A percentile compares a stretch with the other conserved stretches of the same genome.
These are phyloP conservation scores for Sebastes hubbsi DNA, from an alignment of 2,797 vertebrate species.

Conservation along the genomic window DNA sequence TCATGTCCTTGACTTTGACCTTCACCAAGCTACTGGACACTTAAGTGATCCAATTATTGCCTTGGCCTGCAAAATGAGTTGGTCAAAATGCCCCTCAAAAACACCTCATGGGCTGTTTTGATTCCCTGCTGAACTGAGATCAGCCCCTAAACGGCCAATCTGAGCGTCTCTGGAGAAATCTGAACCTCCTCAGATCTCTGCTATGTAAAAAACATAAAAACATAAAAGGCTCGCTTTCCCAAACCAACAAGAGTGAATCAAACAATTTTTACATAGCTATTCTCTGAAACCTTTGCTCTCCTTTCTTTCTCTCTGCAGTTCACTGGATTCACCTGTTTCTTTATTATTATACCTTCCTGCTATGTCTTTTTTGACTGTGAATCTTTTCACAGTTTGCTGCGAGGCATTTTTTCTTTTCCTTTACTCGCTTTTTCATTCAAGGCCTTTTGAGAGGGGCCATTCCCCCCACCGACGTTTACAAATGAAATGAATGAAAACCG, in stretches of 20 bases:
- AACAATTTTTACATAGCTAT: slow-evolving; percentile 40
- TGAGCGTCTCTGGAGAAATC: slow-evolving; percentile 47
- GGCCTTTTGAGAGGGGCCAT: slow-evolving; percentile 62
- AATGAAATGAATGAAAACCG: slow-evolving; percentile 76
- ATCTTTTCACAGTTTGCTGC: slow-evolving; percentile 57
- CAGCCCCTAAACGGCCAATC: slow-evolving; percentile 52
- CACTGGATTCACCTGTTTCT: slow-evolving; percentile 46
- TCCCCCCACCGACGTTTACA: slow-evolving; percentile 58
- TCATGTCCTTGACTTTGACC: slow-evolving; percentile 70
- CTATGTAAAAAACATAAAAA: slow-evolving; percentile 5
- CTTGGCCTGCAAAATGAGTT: slow-evolving; percentile 46
- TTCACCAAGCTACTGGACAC: slow-evolving; percentile 47
- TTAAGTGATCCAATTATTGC: slow-evolving; percentile 36
- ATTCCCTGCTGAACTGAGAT: slow-evolving; percentile 41
- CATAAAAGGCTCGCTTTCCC: slow-evolving; percentile 59
- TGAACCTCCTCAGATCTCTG: slow-evolving; percentile 50
- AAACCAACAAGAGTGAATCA: slow-evolving; percentile 46
- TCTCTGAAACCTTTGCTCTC: slow-evolving; percentile 10
- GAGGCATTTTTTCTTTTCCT: slow-evolving; percentile 53
- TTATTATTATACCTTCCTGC: slow-evolving; percentile 32
- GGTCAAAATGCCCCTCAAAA: slow-evolving; percentile 37
- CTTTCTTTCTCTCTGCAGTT: slow-evolving; percentile 21
- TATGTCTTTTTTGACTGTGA: slow-evolving; percentile 56
- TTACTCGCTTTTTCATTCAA: slow-evolving; percentile 51
- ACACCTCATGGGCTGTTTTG: slow-evolving; percentile 15